Base-by-base conservation (phyloP, 2,113 vertebrate genomes). In the Anser brachyrhynchus region DNA sequence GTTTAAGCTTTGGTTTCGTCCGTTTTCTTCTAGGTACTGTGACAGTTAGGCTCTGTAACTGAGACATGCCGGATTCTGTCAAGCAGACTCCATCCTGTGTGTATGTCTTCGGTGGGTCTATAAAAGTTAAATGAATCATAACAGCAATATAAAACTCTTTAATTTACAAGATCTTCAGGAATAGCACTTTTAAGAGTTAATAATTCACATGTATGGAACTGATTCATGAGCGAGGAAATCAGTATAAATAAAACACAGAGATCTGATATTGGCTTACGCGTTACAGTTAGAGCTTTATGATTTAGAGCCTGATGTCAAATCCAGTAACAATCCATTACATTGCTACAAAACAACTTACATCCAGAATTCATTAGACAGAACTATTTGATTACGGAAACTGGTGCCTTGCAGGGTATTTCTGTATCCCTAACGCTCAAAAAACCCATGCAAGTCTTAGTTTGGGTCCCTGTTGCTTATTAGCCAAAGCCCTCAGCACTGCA, bases 81-180 rank as follows among this genome's bases (percentile, higher is more conserved):
- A 99, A 97, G 97, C 99, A 99, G 87, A 99, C 99, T 31, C 99
- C 99, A 59, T 99, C 99, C 98, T 99, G 99, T 65, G 99, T 99
- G 97, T 99, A 99, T 2, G 99, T 99, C 98, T 99, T 99, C 87
- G 98, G 97, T 72, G 99, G 97, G 97, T 99, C 99, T 99, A 97
- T 82, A 95, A 95, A 96, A 93, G 96, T 97, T 73, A 92, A 82
- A 98, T 87, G 91, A 97, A 91, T 90, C 84, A 83, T 84, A 94
- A 96, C 81, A 90, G 79, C 93, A 66, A 96, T 85, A 96, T 49
- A 93, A 94, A 95, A 96, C 71, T 67, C 58, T 92, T 92, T 79
- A 41, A 84, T 82, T 94, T 62, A 87, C 44, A 97, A 91, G 64
- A 37, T 83, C 78, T 94, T 95, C 37, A 90, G 84, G 91, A 95